Percentiles rank a stretch among this genome's conserved stretches.
Evolutionary conservation across 2,888 invertebrate species (phyloP).

Genomic region (Eristalis intricaria): DNA sequence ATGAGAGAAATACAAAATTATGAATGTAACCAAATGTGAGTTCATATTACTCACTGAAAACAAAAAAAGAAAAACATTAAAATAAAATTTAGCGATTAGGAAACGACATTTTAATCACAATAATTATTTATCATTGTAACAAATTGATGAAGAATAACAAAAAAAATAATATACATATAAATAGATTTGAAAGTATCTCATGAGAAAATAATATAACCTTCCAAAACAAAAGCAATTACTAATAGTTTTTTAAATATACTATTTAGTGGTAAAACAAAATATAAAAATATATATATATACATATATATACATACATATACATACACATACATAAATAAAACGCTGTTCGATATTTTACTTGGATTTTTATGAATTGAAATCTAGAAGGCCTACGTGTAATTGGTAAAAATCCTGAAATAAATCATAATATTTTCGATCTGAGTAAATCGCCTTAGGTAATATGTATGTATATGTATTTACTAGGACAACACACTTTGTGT

Average conservation of each 20-base stretch:
- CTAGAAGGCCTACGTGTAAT: constrained; percentile 31
- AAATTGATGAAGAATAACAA: constrained; percentile 21
- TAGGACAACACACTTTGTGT: constrained; percentile 43
- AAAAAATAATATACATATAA: constrained; percentile 6
- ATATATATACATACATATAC: neutral
- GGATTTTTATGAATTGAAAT: constrained; percentile 35
- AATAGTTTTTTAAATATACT: constrained; percentile 68
- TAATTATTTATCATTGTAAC: constrained; percentile 66
- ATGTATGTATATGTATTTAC: constrained; percentile 29
- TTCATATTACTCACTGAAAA: constrained; percentile 33
- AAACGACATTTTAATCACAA: constrained; percentile 67
- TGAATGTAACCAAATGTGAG: constrained; percentile 44
- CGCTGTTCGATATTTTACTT: constrained; percentile 59
- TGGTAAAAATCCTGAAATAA: constrained; percentile 39
- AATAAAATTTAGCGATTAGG: constrained; percentile 50
- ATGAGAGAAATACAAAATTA: constrained; percentile 51
- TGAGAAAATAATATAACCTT: constrained; percentile 68
- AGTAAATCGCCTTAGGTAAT: constrained; percentile 63
- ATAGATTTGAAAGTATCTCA: constrained; percentile 66
- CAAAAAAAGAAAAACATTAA: neutral
- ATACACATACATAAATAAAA: constrained; percentile 28
- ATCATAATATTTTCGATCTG: constrained; percentile 54
- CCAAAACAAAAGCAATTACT: constrained; percentile 71
- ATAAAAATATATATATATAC: neutral
- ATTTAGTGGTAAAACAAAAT: constrained; percentile 54